Evolutionary conservation across 2,113 vertebrate species (phyloP).

Genomic region (Poeciliopsis retropinna): DNA sequence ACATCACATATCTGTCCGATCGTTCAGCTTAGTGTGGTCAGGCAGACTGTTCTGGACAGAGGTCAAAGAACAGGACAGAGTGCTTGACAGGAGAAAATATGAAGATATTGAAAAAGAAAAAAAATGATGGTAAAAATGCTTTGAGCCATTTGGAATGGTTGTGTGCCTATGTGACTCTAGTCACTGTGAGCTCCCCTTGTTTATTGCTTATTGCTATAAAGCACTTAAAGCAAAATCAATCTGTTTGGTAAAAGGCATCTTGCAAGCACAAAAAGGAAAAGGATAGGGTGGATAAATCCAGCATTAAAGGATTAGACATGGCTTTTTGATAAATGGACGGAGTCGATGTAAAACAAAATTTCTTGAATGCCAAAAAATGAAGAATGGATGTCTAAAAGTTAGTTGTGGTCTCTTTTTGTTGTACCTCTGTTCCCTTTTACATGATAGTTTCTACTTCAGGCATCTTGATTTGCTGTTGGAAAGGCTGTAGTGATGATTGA

Average conservation of each 20-base stretch:
- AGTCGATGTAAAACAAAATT: conserved; percentile 40
- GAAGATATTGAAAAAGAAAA: not conserved
- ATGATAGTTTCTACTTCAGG: not conserved
- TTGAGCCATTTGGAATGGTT: conserved; percentile 38
- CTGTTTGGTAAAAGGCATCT: not conserved
- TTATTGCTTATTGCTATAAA: conserved; percentile 25
- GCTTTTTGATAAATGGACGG: conserved; percentile 43
- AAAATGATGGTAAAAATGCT: conserved; percentile 12
- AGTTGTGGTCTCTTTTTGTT: not conserved
- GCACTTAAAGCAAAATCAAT: conserved; percentile 14
- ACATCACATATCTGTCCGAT: not conserved
- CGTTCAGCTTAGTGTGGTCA: conserved; percentile 11
- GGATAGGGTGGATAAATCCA: conserved; percentile 17
- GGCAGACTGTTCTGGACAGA: conserved; percentile 10
- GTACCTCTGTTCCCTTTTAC: not conserved
- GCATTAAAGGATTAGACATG: conserved; percentile 26
- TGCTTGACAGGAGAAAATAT: conserved; percentile 3
- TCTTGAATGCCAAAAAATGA: conserved; percentile 9
- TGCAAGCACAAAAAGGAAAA: not conserved
- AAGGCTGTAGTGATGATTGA: not conserved
- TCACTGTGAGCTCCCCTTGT: not conserved
- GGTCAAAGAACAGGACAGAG: conserved; percentile 13
- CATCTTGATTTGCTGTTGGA: not conserved
- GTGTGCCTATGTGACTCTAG: conserved; percentile 8
- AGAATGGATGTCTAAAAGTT: conserved; percentile 35